Evolutionary conservation across 2,113 vertebrate genomes (phyloP).

Genomic region (Indicator indicator): DNA sequence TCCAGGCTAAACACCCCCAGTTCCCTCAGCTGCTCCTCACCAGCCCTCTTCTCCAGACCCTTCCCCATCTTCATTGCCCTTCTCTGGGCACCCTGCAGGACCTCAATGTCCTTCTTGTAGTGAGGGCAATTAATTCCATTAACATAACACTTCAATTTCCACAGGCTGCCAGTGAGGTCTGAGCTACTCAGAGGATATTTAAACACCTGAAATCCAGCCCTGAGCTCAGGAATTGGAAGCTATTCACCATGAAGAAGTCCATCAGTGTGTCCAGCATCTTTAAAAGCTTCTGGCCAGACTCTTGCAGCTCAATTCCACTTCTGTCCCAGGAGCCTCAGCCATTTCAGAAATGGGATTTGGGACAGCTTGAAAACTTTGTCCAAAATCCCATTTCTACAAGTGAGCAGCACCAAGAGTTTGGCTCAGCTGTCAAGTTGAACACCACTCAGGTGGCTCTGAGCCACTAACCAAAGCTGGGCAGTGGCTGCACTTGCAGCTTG

Average conservation of each 20-base stretch:
- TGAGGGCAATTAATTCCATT: neutral
- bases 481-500: neutral
- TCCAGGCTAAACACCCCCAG: too few species aligned
- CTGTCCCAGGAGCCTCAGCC: neutral
- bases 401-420: accelerated
- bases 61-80: too few species aligned
- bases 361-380: neutral
- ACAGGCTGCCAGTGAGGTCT: neutral
- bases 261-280: neutral
- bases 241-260: neutral
- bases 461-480: neutral
- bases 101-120: too few species aligned
- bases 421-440: neutral
- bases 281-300: neutral
- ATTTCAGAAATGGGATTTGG: neutral
- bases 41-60: too few species aligned
- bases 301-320: neutral
- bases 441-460: neutral
- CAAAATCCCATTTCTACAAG: neutral
- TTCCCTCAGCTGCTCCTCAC: too few species aligned
- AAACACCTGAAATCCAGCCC: neutral
- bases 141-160: neutral
- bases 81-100: too few species aligned
- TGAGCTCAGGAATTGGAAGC: neutral
- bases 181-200: neutral